Percentiles rank a stretch among this genome's conserved stretches.
Evolutionary conservation across 2,113 vertebrate species (phyloP).

Genomic region (Gracilinanus agilis): DNA sequence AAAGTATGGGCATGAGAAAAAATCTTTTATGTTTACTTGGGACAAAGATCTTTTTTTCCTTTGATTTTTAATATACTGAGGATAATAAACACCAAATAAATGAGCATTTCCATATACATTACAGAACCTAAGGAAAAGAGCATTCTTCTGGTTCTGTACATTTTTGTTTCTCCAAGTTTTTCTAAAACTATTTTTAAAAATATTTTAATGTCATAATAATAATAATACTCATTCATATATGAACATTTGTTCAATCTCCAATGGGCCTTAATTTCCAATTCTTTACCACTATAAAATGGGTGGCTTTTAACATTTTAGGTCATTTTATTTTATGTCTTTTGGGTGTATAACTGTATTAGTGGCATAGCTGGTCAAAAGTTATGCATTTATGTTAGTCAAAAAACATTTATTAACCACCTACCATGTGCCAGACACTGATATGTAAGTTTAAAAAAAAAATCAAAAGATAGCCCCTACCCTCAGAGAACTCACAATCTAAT

Average conservation of each 20-base stretch:
- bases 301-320: not conserved
- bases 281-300: not conserved
- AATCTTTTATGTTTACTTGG: not conserved
- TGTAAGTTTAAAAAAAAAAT: not conserved
- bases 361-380: not conserved
- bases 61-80: not conserved
- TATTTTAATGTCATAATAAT: not conserved
- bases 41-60: not conserved
- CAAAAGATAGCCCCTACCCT: not conserved
- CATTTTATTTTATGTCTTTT: not conserved
- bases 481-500: not conserved
- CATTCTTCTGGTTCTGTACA: not conserved
- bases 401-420: not conserved
- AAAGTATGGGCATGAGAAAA: not conserved
- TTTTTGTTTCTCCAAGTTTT: not conserved
- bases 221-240: not conserved
- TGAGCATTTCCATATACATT: not conserved
- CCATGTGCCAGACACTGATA: not conserved
- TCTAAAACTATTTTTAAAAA: not conserved
- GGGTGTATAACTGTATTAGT: not conserved
- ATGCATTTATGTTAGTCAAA: not conserved
- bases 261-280: not conserved
- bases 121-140: not conserved
- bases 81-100: not conserved
- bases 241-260: not conserved